phyloP scores from a whole-genome alignment of 2,113 vertebrate genomes.

The Pheucticus melanocephalus region DNA sequence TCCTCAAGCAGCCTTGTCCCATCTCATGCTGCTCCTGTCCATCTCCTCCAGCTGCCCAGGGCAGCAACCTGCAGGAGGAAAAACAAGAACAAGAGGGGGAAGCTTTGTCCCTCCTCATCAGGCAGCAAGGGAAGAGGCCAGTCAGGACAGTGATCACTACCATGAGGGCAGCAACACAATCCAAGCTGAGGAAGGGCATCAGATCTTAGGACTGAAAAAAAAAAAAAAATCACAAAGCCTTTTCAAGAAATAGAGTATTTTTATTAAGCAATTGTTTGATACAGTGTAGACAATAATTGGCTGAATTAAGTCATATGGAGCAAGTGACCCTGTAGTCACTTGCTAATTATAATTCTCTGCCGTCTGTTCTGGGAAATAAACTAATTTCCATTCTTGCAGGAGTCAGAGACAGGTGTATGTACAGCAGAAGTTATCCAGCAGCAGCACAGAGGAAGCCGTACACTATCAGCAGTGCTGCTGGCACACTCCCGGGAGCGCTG shows the following conservation, averaged over 20 bases:
- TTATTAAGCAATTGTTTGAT: neutral
- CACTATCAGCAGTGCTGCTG: neutral
- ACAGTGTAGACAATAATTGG: neutral
- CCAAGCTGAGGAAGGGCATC: neutral
- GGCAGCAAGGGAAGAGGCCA: neutral
- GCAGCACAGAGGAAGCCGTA: neutral
- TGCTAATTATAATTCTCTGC: neutral
- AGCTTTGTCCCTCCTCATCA: neutral
- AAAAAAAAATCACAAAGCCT: neutral
- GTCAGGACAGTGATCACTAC: neutral
- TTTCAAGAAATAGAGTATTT: neutral
- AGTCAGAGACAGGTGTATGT: neutral
- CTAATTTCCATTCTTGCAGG: neutral
- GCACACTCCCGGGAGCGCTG: fast-evolving
- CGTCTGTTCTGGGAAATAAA: neutral
- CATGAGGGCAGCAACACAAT: neutral
- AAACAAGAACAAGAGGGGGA: fast-evolving
- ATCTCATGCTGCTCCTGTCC: neutral
- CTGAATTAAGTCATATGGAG: neutral
- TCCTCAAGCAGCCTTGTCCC: neutral
- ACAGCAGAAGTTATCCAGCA: neutral
- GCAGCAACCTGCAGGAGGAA: neutral
- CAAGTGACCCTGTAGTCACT: neutral
- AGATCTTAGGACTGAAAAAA: neutral
- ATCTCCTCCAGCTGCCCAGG: neutral